Conservation (phyloP, 2,797 vertebrate genomes). For the Lagocephalus sceleratus region DNA sequence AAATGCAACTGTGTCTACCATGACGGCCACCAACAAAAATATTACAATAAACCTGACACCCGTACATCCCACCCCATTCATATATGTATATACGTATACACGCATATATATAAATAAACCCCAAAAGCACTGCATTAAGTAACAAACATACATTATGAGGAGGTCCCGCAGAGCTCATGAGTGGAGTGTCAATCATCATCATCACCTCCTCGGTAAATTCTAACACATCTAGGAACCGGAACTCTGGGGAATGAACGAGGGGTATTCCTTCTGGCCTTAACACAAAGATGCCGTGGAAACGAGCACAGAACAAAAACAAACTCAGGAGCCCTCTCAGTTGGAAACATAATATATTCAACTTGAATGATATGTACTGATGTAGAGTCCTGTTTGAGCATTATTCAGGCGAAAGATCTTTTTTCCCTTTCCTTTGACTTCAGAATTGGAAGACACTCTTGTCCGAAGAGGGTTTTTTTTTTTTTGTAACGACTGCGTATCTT, state of each 20-base stretch:
- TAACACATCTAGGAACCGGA: constrained; percentile 20
- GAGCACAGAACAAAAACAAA: constrained; percentile 32
- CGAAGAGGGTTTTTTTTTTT: constrained; percentile 3
- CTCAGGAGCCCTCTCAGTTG: constrained; percentile 20
- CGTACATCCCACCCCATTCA: constrained; percentile 10
- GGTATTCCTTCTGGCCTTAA: constrained; percentile 25
- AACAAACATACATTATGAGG: constrained; percentile 46
- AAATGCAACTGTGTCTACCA: not conserved
- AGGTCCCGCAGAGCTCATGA: constrained; percentile 35
- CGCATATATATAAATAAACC: constrained; percentile 12
- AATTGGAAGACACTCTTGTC: constrained; percentile 29
- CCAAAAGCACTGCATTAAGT: constrained; percentile 44
- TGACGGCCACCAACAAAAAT: constrained; percentile 33
- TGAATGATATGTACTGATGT: constrained; percentile 2
- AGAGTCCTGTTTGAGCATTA: constrained; percentile 30
- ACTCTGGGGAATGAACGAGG: constrained; percentile 16
- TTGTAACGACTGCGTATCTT: constrained; percentile 11
- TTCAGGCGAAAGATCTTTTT: constrained; percentile 20
- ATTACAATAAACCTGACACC: constrained; percentile 22
- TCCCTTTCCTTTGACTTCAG: constrained; percentile 30
- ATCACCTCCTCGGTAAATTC: constrained; percentile 32
- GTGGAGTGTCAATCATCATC: constrained; percentile 44
- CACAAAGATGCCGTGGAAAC: constrained; percentile 30
- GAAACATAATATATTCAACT: constrained; percentile 23
- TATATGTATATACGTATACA: constrained; percentile 1